phyloP scores from a whole-genome alignment of 2,113 vertebrate species.

The Neopipo cinnamomea region DNA sequence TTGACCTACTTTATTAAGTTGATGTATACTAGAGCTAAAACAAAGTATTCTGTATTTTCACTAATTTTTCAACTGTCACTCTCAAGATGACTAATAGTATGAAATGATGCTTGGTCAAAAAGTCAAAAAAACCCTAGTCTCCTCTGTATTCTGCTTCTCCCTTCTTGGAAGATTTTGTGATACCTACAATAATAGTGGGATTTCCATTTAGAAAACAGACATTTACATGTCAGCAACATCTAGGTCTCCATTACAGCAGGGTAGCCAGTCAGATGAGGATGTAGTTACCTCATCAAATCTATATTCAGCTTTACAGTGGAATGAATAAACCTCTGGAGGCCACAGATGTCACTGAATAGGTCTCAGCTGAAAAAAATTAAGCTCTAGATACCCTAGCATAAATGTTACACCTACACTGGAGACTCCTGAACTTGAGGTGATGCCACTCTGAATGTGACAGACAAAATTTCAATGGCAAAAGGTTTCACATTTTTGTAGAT shows the following conservation, averaged over 20 bases:
- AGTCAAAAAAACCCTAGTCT: not conserved
- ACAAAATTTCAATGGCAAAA: not conserved
- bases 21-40: not conserved
- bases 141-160: not conserved
- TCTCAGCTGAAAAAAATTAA: not conserved
- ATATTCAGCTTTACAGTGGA: not conserved
- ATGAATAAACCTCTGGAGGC: not conserved
- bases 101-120: not conserved
- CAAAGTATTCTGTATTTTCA: not conserved
- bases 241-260: not conserved
- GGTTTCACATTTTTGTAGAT: not conserved
- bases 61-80: not conserved
- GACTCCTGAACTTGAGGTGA: not conserved
- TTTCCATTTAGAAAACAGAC: not conserved
- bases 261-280: not conserved
- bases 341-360: not conserved
- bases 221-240: rapidly evolving
- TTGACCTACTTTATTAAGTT: not conserved
- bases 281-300: not conserved
- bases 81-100: not conserved
- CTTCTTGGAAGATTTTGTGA: not conserved
- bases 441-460: not conserved
- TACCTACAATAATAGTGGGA: not conserved
- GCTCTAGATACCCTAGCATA: not conserved
- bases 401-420: not conserved